These are phyloP conservation scores for Rhabditophanes sp. DNA, from an alignment of 2,888 invertebrate genomes.

Conservation along the genomic window DNA sequence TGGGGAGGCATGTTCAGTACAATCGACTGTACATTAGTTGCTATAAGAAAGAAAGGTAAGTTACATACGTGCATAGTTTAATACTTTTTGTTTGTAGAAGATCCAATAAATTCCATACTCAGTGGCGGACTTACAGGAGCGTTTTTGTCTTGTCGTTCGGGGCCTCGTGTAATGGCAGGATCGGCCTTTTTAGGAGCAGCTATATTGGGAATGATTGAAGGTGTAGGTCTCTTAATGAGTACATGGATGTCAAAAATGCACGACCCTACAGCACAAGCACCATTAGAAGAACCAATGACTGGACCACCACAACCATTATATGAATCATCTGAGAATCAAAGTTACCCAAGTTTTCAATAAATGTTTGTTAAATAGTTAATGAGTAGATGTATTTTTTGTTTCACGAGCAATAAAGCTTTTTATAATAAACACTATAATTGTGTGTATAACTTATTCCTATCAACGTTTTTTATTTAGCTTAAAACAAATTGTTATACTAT, in stretches of 20 bases:
- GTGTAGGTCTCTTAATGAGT: slow-evolving; percentile 81
- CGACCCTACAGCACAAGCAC: slow-evolving; percentile 8
- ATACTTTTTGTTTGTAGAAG: slow-evolving; percentile 53
- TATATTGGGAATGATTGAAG: slow-evolving; percentile 85
- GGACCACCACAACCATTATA: too few species aligned
- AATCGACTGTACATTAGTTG: slow-evolving; percentile 76
- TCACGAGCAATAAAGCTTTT: too few species aligned
- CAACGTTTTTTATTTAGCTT: too few species aligned
- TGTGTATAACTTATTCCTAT: too few species aligned
- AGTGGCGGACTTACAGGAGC: slow-evolving; percentile 83
- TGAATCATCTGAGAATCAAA: too few species aligned
- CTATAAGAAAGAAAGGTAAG: slow-evolving; percentile 63
- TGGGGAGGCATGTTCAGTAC: slow-evolving; percentile 98
- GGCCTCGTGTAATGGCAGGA: slow-evolving; percentile 58
- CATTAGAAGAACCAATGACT: slow-evolving; percentile 7
- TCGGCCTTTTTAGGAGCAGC: slow-evolving; percentile 91
- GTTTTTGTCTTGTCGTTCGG: slow-evolving; percentile 75
- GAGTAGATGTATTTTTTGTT: too few species aligned
- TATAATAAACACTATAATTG: too few species aligned
- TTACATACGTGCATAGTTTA: background rate
- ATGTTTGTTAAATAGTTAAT: too few species aligned
- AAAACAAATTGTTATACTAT: too few species aligned
- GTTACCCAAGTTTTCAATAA: too few species aligned
- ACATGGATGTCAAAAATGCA: slow-evolving; percentile 52
- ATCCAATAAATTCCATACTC: slow-evolving; percentile 63